These are phyloP conservation scores for Gallinago nigripennis DNA, from an alignment of 2,797 vertebrate genomes.

Conservation along the genomic window DNA sequence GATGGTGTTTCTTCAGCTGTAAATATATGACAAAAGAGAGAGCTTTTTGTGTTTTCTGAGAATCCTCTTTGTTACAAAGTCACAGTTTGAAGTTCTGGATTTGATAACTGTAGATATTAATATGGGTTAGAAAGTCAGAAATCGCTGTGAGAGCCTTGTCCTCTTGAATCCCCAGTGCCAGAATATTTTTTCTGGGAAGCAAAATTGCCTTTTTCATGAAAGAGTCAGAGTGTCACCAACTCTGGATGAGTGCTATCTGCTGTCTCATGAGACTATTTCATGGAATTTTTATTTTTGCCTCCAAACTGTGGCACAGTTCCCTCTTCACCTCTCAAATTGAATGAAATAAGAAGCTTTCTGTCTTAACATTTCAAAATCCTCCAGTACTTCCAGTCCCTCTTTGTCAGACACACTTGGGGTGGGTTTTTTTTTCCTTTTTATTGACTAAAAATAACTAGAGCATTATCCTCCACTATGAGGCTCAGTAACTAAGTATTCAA, in stretches of 20 bases:
- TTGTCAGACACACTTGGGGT: conserved; percentile 44
- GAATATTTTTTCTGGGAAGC: conserved; percentile 69
- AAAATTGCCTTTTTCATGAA: conserved; percentile 69
- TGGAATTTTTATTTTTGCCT: conserved; percentile 68
- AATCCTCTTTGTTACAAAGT: conserved; percentile 43
- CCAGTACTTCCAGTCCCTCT: conserved; percentile 19
- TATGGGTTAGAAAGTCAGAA: conserved; percentile 65
- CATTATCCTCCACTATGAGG: not conserved
- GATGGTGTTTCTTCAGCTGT: conserved; percentile 13
- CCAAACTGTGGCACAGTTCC: conserved; percentile 62
- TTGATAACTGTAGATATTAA: conserved; percentile 67
- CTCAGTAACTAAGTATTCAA: not conserved
- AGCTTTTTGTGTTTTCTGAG: not conserved
- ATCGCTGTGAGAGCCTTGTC: conserved; percentile 50
- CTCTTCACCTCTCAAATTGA: conserved; percentile 66
- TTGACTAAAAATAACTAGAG: conserved; percentile 43
- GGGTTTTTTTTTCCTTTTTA: conserved; percentile 1
- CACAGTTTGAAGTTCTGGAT: conserved; percentile 60
- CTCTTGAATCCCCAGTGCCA: conserved; percentile 60
- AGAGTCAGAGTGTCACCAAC: conserved; percentile 65
- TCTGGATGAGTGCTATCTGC: conserved; percentile 62
- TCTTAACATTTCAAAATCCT: conserved; percentile 49
- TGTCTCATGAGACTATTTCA: conserved; percentile 52
- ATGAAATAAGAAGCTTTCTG: conserved; percentile 67
- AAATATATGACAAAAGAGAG: not conserved